Evolutionary conservation across 2,113 vertebrate species (phyloP).

Genomic region (Malurus alboscapulatus): DNA sequence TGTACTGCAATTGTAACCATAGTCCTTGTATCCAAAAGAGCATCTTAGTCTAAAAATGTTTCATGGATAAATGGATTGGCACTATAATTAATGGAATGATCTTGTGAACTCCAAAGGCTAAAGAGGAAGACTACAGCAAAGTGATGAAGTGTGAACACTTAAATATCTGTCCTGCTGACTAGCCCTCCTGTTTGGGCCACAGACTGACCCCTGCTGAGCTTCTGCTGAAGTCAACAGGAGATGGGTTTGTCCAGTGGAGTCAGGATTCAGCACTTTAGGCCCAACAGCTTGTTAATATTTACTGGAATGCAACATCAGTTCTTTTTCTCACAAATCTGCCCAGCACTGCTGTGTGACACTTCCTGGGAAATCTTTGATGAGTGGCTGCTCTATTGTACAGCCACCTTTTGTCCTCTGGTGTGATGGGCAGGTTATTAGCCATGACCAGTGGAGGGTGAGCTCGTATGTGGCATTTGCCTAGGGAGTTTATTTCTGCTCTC

Average conservation of each 20-base stretch:
- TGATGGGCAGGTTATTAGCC: conserved; percentile 2
- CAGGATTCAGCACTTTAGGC: not conserved
- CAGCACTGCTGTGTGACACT: not conserved
- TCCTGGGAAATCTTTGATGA: not conserved
- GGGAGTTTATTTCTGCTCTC: not conserved
- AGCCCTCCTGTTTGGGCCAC: not conserved
- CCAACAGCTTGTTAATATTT: not conserved
- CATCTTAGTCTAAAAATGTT: not conserved
- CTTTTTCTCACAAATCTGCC: not conserved
- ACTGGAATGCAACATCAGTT: not conserved
- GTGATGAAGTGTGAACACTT: not conserved
- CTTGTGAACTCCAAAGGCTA: not conserved
- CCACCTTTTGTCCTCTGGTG: conserved; percentile 17
- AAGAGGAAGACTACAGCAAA: not conserved
- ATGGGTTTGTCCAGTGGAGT: not conserved
- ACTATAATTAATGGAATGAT: not conserved
- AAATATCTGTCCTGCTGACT: not conserved
- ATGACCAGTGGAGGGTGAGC: not conserved
- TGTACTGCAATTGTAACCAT: not conserved
- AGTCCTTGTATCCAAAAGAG: not conserved
- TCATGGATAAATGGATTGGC: not conserved
- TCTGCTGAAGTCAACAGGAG: not conserved
- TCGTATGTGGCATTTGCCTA: not conserved
- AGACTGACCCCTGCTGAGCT: not conserved
- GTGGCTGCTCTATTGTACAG: not conserved